Evolutionary conservation across 2,113 vertebrate genomes (phyloP).

Genomic region (Gadus chalcogrammus): DNA sequence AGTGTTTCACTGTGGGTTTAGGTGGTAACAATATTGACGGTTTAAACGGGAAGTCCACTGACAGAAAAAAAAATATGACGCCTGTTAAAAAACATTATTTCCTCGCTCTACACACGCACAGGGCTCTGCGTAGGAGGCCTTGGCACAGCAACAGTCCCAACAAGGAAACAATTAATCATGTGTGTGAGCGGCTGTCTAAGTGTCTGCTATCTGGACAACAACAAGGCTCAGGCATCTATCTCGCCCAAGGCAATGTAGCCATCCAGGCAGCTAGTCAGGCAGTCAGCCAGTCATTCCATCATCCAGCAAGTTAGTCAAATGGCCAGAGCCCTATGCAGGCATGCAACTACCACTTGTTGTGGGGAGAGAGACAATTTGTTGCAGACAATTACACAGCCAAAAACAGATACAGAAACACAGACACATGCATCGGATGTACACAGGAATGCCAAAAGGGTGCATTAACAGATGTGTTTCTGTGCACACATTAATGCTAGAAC

Average conservation of each 20-base stretch:
- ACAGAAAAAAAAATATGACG: conserved; percentile 48
- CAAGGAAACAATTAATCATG: conserved; percentile 79
- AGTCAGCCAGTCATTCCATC: conserved; percentile 25
- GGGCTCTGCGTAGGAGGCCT: conserved; percentile 64
- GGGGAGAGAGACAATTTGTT: not conserved
- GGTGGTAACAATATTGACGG: conserved; percentile 11
- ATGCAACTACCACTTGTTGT: conserved; percentile 29
- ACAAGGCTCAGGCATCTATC: conserved; percentile 68
- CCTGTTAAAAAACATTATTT: conserved; percentile 28
- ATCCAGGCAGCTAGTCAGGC: conserved; percentile 57
- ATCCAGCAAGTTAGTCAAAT: not conserved
- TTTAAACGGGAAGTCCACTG: conserved; percentile 29
- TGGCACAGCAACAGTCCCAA: conserved; percentile 66
- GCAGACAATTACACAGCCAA: not conserved
- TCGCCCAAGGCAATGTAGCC: conserved; percentile 60
- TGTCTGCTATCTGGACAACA: conserved; percentile 75
- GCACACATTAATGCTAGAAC: conserved; percentile 37
- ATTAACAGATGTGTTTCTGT: not conserved
- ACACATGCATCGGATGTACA: not conserved
- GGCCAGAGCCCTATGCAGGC: conserved; percentile 54
- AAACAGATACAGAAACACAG: not conserved
- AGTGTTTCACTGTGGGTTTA: too few species aligned
- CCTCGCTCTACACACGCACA: conserved; percentile 30
- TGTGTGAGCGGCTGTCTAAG: conserved; percentile 73
- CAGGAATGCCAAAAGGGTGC: not conserved